Evolutionary conservation across 2,888 invertebrate species (phyloP).

Genomic region (Patella pellucida): DNA sequence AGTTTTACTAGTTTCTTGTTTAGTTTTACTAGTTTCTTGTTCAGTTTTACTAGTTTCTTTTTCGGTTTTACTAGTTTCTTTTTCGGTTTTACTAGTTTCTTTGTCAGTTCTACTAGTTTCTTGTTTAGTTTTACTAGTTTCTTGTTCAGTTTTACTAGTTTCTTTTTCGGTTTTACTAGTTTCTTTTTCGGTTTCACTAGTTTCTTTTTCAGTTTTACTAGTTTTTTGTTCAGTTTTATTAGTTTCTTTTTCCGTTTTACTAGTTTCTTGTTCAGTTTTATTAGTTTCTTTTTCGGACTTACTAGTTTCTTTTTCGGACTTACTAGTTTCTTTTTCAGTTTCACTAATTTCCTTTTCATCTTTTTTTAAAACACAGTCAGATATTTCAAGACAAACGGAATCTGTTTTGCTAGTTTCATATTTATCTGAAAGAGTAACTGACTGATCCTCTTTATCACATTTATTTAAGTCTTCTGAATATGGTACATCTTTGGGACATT

Average conservation of each 20-base stretch:
- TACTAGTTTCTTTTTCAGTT: neutral
- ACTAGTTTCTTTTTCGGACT: neutral
- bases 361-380: neutral
- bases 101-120: conserved; percentile 74
- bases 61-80: conserved; percentile 80
- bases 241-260: too few species aligned
- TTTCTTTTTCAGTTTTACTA: conserved; percentile 20
- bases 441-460: too few species aligned
- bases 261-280: neutral
- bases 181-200: conserved; percentile 24
- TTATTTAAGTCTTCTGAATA: too few species aligned
- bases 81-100: conserved; percentile 78
- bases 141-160: conserved; percentile 71
- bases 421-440: too few species aligned
- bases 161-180: conserved; percentile 15
- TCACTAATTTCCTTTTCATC: conserved; percentile 4
- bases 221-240: neutral
- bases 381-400: neutral
- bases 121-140: conserved; percentile 75
- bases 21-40: neutral
- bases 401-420: neutral
- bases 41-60: conserved; percentile 75
- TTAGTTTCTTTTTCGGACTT: neutral
- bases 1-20: neutral
- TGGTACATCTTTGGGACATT: too few species aligned